A percentile compares a stretch with the other conserved stretches of the same genome.
Evolutionary conservation across 2,888 invertebrate species (phyloP).

Genomic region (Pollenia labialis): DNA sequence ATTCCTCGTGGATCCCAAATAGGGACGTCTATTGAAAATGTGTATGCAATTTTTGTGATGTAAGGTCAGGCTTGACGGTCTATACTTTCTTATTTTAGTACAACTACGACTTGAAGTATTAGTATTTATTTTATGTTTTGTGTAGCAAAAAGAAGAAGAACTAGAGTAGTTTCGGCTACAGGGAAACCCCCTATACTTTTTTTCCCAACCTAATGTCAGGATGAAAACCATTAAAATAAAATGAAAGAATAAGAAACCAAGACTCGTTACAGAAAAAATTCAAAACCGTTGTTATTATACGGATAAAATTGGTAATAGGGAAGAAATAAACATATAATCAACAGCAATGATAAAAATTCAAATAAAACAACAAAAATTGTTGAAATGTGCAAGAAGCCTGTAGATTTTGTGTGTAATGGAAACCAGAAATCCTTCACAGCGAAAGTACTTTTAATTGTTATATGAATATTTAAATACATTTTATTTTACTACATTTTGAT

Average conservation of each 20-base stretch:
- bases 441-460: slow-evolving; percentile 5
- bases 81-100: too few relatives aligned
- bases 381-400: background rate
- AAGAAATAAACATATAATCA: background rate
- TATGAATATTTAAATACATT: slow-evolving; percentile 8
- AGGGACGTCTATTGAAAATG: background rate
- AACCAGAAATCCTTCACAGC: slow-evolving; percentile 44
- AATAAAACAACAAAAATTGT: slow-evolving; percentile 28
- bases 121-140: too few relatives aligned
- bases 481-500: background rate
- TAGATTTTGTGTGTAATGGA: slow-evolving; percentile 54
- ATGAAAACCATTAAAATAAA: slow-evolving; percentile 38
- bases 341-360: too few relatives aligned
- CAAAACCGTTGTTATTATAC: slow-evolving; percentile 39
- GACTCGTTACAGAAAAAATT: slow-evolving; percentile 27
- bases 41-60: background rate
- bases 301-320: slow-evolving; percentile 26
- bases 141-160: background rate
- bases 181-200: slow-evolving; percentile 43
- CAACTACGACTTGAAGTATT: too few relatives aligned
- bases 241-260: slow-evolving; percentile 34
- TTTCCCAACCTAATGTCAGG: slow-evolving; percentile 46
- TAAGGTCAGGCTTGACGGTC: too few relatives aligned
- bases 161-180: background rate
- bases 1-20: too few relatives aligned